A percentile compares a stretch with the other conserved stretches of the same genome.
Conservation (phyloP, 2,888 invertebrate species). For the Ophion ellenae region DNA sequence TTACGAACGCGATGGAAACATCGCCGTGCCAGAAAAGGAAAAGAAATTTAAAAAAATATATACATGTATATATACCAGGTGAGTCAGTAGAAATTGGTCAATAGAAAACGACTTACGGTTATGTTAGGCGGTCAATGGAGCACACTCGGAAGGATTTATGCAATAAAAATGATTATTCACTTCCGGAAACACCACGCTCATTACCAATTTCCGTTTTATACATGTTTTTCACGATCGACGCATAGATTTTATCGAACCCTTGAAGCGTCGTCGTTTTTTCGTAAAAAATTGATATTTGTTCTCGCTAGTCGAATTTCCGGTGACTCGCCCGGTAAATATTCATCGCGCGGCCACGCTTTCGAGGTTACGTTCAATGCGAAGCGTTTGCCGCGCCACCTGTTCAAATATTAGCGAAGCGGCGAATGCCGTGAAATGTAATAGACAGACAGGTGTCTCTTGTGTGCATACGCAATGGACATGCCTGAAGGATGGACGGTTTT, state of each 20-base stretch:
- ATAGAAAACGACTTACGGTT: constrained; percentile 15
- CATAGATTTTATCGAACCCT: not conserved
- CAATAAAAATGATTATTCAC: not conserved
- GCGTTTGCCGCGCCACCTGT: not conserved
- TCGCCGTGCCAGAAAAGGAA: constrained; percentile 10
- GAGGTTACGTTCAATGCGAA: not conserved
- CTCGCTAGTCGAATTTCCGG: not conserved
- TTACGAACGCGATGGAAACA: not conserved
- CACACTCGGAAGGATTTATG: constrained; percentile 1
- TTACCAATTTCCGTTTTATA: not conserved
- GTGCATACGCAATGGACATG: not conserved
- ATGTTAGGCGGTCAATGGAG: not conserved
- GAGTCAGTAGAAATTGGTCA: constrained; percentile 4
- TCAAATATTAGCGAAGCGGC: not conserved
- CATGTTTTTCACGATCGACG: not conserved
- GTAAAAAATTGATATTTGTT: no score
- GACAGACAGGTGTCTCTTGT: not conserved
- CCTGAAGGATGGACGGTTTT: not conserved
- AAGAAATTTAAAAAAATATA: constrained; percentile 11
- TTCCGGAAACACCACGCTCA: not conserved
- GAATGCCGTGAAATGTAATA: not conserved
- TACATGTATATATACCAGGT: constrained; percentile 24
- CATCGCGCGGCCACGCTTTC: not conserved
- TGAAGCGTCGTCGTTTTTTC: no score
- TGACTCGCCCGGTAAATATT: not conserved